Percentiles rank a stretch among this genome's conserved stretches.
Evolutionary conservation across 1,140 invertebrate species (phyloP).

Genomic region (Eriosoma lanigerum): DNA sequence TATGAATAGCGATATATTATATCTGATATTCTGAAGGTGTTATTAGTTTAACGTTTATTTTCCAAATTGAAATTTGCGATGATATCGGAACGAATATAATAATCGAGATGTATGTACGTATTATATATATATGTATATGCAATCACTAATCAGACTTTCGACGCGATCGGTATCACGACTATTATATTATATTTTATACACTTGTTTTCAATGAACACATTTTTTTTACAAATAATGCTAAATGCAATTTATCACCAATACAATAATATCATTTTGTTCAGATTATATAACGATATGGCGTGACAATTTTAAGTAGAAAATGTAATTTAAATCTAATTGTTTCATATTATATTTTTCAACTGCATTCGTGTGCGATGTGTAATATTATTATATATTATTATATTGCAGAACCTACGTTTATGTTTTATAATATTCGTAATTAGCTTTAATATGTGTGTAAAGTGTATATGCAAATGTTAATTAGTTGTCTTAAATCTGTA

Average conservation of each 20-base stretch:
- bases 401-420: background rate
- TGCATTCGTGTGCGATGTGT: background rate
- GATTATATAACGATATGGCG: slow-evolving; percentile 16
- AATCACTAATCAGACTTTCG: slow-evolving; percentile 20
- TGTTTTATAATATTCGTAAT: background rate
- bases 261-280: background rate
- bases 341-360: background rate
- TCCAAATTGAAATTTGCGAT: background rate
- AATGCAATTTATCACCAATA: background rate
- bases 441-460: no score
- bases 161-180: background rate
- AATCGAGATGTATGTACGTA: background rate
- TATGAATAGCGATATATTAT: background rate
- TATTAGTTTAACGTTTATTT: slow-evolving; percentile 24
- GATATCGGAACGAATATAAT: background rate
- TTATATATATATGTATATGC: no score
- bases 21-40: background rate
- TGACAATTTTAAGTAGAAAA: slow-evolving; percentile 30
- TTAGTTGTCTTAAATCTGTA: background rate
- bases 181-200: background rate
- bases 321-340: slow-evolving; percentile 18
- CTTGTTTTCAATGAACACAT: background rate
- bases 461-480: background rate
- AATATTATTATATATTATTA: background rate
- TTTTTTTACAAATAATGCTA: background rate